Evolutionary conservation across 2,113 vertebrate genomes (phyloP).

Genomic region (Ameiurus melas): DNA sequence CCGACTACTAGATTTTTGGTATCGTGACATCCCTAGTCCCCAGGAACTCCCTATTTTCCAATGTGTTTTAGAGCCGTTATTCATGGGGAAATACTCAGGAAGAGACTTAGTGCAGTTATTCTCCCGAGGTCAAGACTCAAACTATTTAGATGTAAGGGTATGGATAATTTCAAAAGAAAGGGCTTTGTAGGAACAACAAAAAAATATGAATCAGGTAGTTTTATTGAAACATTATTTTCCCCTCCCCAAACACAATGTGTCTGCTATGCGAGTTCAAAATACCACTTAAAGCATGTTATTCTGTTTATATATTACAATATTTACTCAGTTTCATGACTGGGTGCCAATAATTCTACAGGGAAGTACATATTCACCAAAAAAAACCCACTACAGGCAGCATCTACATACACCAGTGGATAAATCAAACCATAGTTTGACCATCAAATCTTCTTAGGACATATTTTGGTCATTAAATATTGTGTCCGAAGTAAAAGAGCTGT

Average conservation of each 20-base stretch:
- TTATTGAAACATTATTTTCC: background rate
- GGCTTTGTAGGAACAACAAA: background rate
- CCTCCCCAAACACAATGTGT: background rate
- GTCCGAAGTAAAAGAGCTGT: background rate
- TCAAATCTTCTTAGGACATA: background rate
- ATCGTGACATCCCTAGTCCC: too few species aligned
- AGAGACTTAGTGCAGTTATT: background rate
- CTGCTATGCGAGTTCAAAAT: background rate
- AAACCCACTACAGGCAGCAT: background rate
- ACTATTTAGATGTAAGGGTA: background rate
- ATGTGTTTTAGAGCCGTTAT: background rate
- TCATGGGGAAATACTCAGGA: background rate
- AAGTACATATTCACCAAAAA: background rate
- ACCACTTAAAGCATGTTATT: background rate
- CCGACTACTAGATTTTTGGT: too few species aligned
- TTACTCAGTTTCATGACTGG: background rate
- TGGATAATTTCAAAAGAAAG: background rate
- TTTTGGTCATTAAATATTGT: background rate
- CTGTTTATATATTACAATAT: background rate
- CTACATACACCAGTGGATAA: background rate
- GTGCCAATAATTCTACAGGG: background rate
- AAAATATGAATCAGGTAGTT: too few species aligned
- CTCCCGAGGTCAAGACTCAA: background rate
- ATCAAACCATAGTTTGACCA: background rate
- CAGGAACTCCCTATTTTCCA: too few species aligned